Conservation (phyloP, 2,113 vertebrate genomes). For the Gopherus flavomarginatus region DNA sequence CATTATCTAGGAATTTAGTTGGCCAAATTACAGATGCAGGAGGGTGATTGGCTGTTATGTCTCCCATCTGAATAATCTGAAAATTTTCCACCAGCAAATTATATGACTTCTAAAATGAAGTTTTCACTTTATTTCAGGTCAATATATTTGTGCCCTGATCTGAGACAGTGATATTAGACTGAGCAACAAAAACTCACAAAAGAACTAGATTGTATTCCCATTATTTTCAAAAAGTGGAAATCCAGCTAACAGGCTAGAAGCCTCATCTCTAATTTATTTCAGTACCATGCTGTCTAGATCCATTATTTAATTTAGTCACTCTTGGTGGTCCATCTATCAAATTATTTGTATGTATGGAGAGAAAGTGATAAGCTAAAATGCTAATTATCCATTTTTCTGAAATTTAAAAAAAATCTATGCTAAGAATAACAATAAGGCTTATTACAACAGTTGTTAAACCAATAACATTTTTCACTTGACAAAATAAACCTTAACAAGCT, state of each 20-base stretch:
- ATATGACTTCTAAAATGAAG: slow-evolving; percentile 11
- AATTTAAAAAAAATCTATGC: slow-evolving; percentile 69
- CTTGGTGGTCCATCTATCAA: slow-evolving; percentile 75
- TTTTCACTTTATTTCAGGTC: slow-evolving; percentile 33
- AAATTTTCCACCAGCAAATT: slow-evolving; percentile 47
- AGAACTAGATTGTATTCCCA: slow-evolving; percentile 10
- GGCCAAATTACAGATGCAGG: slow-evolving; percentile 41
- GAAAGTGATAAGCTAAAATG: slow-evolving; percentile 81
- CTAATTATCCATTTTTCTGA: slow-evolving; percentile 80
- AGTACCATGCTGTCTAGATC: slow-evolving; percentile 64
- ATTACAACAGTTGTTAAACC: slow-evolving; percentile 65
- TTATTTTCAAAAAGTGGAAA: background rate
- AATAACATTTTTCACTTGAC: slow-evolving; percentile 67
- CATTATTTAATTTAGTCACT: slow-evolving; percentile 80
- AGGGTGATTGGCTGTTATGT: background rate
- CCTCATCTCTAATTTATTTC: slow-evolving; percentile 71
- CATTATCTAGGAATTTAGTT: slow-evolving; percentile 67
- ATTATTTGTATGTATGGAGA: slow-evolving; percentile 78
- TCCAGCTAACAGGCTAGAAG: slow-evolving; percentile 41
- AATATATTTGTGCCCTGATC: slow-evolving; percentile 42
- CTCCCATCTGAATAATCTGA: slow-evolving; percentile 35
- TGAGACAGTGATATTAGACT: background rate
- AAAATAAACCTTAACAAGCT: slow-evolving; percentile 70
- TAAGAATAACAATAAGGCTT: slow-evolving; percentile 79
- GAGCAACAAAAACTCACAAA: slow-evolving; percentile 37